Evolutionary conservation across 1,140 invertebrate species (phyloP).

Genomic region (Ruditapes philippinarum): DNA sequence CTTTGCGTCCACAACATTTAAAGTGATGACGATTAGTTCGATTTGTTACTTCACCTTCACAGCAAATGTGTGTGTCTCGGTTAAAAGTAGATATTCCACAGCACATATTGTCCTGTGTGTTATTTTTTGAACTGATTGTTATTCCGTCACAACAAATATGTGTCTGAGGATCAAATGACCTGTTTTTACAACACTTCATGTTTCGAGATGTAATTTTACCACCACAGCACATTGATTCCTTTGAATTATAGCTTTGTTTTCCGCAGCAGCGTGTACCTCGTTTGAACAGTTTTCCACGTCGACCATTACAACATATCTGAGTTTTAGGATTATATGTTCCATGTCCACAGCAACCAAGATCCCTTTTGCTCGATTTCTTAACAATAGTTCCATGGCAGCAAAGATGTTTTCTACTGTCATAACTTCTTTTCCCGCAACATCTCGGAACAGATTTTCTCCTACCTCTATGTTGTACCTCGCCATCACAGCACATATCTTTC

Average conservation of each 20-base stretch:
- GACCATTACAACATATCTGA: conserved; percentile 19
- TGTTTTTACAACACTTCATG: conserved; percentile 12
- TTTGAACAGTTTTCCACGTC: not conserved
- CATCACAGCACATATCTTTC: conserved; percentile 38
- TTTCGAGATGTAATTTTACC: not conserved
- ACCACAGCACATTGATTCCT: conserved; percentile 28
- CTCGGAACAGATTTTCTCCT: not conserved
- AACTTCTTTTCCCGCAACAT: conserved; percentile 43
- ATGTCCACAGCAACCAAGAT: conserved; percentile 4
- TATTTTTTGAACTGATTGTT: not conserved
- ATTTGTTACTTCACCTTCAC: conserved; percentile 1
- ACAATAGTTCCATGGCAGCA: not conserved
- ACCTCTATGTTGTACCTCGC: not conserved
- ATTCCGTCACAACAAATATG: conserved; percentile 49
- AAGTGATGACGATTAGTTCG: not conserved
- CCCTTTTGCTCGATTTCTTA: not conserved
- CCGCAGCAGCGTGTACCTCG: conserved; percentile 15
- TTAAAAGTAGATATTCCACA: conserved; percentile 37
- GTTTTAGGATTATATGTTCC: conserved; percentile 19
- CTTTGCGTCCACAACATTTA: conserved; percentile 16
- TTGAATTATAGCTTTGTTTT: not conserved
- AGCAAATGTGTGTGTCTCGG: not conserved
- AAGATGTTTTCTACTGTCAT: conserved; percentile 10
- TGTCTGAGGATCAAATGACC: not conserved
- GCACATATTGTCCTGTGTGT: not conserved